Base-by-base conservation (phyloP, 2,888 invertebrate genomes). In the Apamea monoglypha region DNA sequence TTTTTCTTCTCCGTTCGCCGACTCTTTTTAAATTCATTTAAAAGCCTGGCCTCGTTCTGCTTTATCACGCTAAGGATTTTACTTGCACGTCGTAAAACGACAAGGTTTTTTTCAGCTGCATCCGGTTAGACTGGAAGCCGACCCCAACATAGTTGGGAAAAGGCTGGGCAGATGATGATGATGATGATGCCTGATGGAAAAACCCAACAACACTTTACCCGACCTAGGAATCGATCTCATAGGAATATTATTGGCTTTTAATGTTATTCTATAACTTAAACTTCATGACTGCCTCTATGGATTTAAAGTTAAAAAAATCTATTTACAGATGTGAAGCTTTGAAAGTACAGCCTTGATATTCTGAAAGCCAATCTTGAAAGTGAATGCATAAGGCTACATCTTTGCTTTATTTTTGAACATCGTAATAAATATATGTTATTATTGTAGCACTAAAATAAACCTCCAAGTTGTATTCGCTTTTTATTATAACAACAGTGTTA, bases 401-500 rank as follows among this genome's bases (percentile, higher is more conserved):
- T n/a, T n/a, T 4, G 40, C 6, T 50, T 66, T 66, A 66, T 44
- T 79, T 36, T 69, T 64, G 10, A 59, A 59, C 40, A 44, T 84
- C 64, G 40, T 59, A 66, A 50, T 66, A 79, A 80, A 79, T 50
- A 70, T 5, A 32, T n/a, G 21, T 61, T 44, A 83, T 70, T 68
- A 84, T 44, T 69, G 16, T 40, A 50, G 7, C 32, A 32, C 50
- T 53, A 64, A 84, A 79, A 53, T 56, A 18, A n/a, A 64, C 47
- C 21, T 70, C 25, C 2, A 36, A 59, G 59, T 78, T 79, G 84
- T 84, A 79, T 78, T 84, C 32, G 10, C 7, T 40, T 81, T 79
- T 80, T 81, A 84, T 66, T 59, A 18, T 10, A 29, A 59, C 47
- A 64, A 40, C 25, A 32, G 14, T 64, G n/a, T 16, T 44, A 84